Percentiles rank a stretch among this genome's conserved stretches.
These are phyloP conservation scores for Macquaria australasica DNA, from an alignment of 2,113 vertebrate genomes.

Conservation along the genomic window DNA sequence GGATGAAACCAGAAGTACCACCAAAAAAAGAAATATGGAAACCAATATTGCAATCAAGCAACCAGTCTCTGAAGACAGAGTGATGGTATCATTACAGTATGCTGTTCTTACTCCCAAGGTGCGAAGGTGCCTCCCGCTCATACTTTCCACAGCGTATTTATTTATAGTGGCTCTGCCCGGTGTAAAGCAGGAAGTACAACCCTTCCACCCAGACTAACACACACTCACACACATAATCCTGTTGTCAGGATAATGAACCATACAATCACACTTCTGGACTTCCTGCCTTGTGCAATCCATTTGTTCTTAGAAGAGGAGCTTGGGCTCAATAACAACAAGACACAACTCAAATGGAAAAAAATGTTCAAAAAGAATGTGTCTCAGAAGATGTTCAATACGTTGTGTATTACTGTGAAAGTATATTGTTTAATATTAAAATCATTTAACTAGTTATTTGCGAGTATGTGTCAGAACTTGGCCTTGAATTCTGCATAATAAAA, in stretches of 20 bases:
- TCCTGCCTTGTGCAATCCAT: constrained; percentile 55
- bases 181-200: constrained; percentile 71
- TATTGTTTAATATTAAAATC: no score
- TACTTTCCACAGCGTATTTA: constrained; percentile 69
- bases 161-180: constrained; percentile 61
- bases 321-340: constrained; percentile 15
- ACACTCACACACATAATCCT: constrained; percentile 43
- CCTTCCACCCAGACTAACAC: constrained; percentile 56
- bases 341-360: neutral
- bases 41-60: constrained; percentile 29
- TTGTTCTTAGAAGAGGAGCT: constrained; percentile 31
- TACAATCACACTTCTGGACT: constrained; percentile 41
- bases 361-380: no score
- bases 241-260: constrained; percentile 50
- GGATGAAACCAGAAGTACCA: constrained; percentile 28
- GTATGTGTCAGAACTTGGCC: neutral
- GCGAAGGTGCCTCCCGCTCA: constrained; percentile 20
- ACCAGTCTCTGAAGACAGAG: neutral
- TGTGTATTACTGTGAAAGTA: no score
- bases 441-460: neutral
- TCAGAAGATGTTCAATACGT: neutral
- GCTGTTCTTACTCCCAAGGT: constrained; percentile 19
- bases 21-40: constrained; percentile 49
- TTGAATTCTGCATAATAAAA: constrained; percentile 24
- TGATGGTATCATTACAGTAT: constrained; percentile 26